These are phyloP conservation scores for Hypocryptadius cinnamomeus DNA, from an alignment of 2,113 vertebrate species.

Conservation along the genomic window DNA sequence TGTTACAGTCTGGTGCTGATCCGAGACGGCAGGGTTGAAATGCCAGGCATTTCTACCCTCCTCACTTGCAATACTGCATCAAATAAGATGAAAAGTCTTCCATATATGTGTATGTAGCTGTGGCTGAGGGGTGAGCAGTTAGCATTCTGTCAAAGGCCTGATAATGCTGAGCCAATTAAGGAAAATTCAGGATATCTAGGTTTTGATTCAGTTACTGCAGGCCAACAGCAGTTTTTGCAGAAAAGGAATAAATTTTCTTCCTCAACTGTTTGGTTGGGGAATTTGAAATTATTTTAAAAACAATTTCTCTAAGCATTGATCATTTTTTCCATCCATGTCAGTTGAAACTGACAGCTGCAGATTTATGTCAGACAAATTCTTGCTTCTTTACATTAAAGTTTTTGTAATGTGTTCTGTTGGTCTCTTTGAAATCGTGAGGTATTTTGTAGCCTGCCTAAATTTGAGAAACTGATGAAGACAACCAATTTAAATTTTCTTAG, in stretches of 20 bases:
- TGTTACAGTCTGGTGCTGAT: background rate
- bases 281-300: background rate
- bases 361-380: background rate
- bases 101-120: background rate
- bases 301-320: background rate
- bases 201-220: slow-evolving; percentile 8
- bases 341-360: background rate
- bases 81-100: background rate
- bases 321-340: background rate
- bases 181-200: background rate
- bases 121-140: background rate
- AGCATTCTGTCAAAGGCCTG: background rate
- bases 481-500: background rate
- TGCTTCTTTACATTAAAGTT: background rate
- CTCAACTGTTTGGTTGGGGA: background rate
- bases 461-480: background rate
- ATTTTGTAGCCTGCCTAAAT: background rate
- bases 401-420: background rate
- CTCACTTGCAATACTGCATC: background rate
- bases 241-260: background rate
- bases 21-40: background rate
- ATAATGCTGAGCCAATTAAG: background rate
- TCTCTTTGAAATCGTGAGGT: background rate
- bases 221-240: background rate
- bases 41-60: background rate